Conservation (phyloP, 1,140 invertebrate genomes). For the Caenorhabditis tropicalis region DNA sequence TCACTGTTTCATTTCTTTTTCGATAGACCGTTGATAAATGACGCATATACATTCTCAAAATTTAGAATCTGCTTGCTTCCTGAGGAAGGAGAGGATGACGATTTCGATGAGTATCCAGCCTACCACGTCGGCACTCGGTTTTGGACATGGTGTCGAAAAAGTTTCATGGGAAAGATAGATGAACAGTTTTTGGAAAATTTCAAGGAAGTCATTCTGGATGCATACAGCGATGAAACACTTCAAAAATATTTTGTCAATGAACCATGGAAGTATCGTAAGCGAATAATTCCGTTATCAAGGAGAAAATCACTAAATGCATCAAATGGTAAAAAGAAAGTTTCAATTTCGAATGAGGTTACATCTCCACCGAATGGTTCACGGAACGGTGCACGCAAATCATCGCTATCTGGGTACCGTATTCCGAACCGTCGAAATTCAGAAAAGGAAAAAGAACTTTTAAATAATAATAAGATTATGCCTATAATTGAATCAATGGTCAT, state of each 20-base stretch:
- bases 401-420: neutral
- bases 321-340: neutral
- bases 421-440: neutral
- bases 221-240: neutral
- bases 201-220: neutral
- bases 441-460: neutral
- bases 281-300: neutral
- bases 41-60: too few relatives aligned
- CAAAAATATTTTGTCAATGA: slow-evolving; percentile 23
- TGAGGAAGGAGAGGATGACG: slow-evolving; percentile 2
- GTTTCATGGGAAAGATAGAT: slow-evolving; percentile 7
- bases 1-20: neutral
- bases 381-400: neutral
- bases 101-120: slow-evolving; percentile 30
- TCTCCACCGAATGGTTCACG: neutral
- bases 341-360: neutral
- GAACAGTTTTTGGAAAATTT: neutral
- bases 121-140: slow-evolving; percentile 15
- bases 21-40: neutral
- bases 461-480: slow-evolving; percentile 7
- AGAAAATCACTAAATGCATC: neutral
- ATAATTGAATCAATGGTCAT: neutral
- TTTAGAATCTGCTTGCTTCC: slow-evolving; percentile 22
- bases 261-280: slow-evolving; percentile 19
- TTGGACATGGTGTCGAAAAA: slow-evolving; percentile 29